Percentiles rank a stretch among this genome's conserved stretches.
Conservation (phyloP, 2,888 invertebrate species). For the Boloria euphrosyne region DNA sequence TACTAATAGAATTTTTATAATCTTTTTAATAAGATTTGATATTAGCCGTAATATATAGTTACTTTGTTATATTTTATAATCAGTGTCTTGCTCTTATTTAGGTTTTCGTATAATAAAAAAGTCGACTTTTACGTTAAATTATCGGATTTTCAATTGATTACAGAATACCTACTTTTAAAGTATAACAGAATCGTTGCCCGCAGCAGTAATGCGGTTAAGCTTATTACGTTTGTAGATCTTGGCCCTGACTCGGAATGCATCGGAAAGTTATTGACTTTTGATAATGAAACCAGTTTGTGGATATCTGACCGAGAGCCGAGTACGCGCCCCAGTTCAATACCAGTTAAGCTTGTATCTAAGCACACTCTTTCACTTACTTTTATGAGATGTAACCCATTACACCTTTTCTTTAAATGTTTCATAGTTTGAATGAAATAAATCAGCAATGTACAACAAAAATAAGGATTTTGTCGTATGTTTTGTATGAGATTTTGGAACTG, state of each 20-base stretch:
- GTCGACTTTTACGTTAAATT: no score
- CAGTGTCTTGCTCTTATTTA: no score
- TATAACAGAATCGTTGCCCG: slow-evolving; percentile 33
- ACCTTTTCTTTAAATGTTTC: slow-evolving; percentile 43
- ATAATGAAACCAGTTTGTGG: slow-evolving; percentile 80
- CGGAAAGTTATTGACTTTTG: slow-evolving; percentile 82
- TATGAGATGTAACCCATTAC: slow-evolving; percentile 53
- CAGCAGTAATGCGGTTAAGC: slow-evolving; percentile 47
- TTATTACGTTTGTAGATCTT: slow-evolving; percentile 64
- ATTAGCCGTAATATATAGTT: no score
- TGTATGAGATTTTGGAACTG: slow-evolving; percentile 36
- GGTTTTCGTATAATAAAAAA: no score
- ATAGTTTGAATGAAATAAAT: slow-evolving; percentile 32
- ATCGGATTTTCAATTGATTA: slow-evolving; percentile 4
- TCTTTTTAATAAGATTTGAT: no score
- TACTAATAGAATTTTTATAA: no score
- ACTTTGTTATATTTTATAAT: no score
- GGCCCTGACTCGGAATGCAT: slow-evolving; percentile 79
- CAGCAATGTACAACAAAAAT: slow-evolving; percentile 54
- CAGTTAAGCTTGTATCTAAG: slow-evolving; percentile 55
- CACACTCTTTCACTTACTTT: slow-evolving; percentile 46
- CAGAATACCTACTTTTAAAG: slow-evolving; percentile 9
- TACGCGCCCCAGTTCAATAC: slow-evolving; percentile 75
- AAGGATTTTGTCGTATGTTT: neutral
- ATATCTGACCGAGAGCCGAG: slow-evolving; percentile 69